Conservation (phyloP, 2,888 invertebrate species). For the Agrochola lychnidis region DNA sequence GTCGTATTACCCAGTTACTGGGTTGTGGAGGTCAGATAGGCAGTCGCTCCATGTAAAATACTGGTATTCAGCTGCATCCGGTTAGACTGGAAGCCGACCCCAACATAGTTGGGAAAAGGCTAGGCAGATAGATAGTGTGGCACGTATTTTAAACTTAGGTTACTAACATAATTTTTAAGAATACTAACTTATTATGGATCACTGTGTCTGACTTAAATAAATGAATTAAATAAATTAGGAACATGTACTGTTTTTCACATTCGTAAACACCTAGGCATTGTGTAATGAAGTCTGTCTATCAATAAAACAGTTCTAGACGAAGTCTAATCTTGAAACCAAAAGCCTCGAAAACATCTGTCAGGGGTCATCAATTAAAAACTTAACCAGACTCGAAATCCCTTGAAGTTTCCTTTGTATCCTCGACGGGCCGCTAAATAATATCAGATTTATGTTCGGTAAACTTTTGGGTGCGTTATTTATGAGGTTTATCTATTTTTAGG, state of each 20-base stretch:
- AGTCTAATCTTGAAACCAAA: slow-evolving; percentile 1
- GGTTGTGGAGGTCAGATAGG: too few relatives aligned
- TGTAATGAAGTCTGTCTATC: not conserved
- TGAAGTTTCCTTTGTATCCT: slow-evolving; percentile 32
- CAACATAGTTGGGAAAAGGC: too few relatives aligned
- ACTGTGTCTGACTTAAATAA: too few relatives aligned
- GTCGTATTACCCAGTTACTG: too few relatives aligned
- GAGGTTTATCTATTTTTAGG: slow-evolving; percentile 30
- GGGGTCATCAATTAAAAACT: slow-evolving; percentile 36
- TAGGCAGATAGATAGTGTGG: too few relatives aligned
- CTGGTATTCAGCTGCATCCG: too few relatives aligned
- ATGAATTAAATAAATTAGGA: too few relatives aligned
- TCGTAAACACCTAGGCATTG: not conserved
- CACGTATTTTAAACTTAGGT: too few relatives aligned
- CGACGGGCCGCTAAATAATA: slow-evolving; percentile 43
- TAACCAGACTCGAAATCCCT: slow-evolving; percentile 21
- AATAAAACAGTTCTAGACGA: not conserved
- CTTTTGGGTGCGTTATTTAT: slow-evolving; percentile 46
- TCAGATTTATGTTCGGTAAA: slow-evolving; percentile 35
- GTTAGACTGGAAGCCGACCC: too few relatives aligned
- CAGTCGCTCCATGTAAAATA: too few relatives aligned
- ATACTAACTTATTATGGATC: too few relatives aligned
- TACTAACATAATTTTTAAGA: too few relatives aligned
- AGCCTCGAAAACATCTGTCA: not conserved
- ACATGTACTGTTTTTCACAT: not conserved